Percentiles rank a stretch among this genome's conserved stretches.
phyloP scores from a whole-genome alignment of 2,888 invertebrate species.

The Embidobia sp. region DNA sequence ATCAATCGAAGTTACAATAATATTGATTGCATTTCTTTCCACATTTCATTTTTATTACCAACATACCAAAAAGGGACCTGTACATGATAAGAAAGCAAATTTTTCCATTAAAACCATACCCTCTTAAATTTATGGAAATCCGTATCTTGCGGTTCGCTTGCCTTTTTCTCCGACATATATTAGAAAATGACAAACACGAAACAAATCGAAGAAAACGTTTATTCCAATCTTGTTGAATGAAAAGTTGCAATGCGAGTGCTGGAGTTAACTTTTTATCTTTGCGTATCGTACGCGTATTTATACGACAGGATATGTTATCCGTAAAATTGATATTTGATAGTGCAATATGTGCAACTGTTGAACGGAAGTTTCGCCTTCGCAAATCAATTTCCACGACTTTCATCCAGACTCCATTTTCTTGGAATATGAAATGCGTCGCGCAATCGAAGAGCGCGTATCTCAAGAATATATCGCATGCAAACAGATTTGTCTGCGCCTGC shows the following conservation, averaged over 20 bases:
- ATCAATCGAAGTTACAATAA: no score
- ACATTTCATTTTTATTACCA: no score
- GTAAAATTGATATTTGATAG: slow-evolving; percentile 64
- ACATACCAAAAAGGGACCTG: no score
- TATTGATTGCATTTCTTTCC: no score
- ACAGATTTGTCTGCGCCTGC: slow-evolving; percentile 2
- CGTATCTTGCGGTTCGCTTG: no score
- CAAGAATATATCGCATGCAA: slow-evolving; percentile 43
- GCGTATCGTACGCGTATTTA: slow-evolving; percentile 37
- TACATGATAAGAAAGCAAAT: no score
- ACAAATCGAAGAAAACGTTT: not conserved
- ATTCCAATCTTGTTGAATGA: slow-evolving; percentile 6
- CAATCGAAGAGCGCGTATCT: slow-evolving; percentile 52
- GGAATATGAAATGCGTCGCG: slow-evolving; percentile 55
- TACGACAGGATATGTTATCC: slow-evolving; percentile 52
- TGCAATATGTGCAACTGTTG: slow-evolving; percentile 55
- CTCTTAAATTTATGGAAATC: no score
- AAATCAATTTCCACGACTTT: slow-evolving; percentile 65
- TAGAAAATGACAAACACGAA: slow-evolving; percentile 3
- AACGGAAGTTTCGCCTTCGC: slow-evolving; percentile 52
- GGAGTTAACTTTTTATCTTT: slow-evolving; percentile 13
- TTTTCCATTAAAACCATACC: no score
- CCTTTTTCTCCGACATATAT: not conserved
- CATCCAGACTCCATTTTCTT: slow-evolving; percentile 54
- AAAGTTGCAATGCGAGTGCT: not conserved